Evolutionary conservation across 1,140 invertebrate species (phyloP).

Genomic region (Pachyrhynchus sulphureomaculatus): DNA sequence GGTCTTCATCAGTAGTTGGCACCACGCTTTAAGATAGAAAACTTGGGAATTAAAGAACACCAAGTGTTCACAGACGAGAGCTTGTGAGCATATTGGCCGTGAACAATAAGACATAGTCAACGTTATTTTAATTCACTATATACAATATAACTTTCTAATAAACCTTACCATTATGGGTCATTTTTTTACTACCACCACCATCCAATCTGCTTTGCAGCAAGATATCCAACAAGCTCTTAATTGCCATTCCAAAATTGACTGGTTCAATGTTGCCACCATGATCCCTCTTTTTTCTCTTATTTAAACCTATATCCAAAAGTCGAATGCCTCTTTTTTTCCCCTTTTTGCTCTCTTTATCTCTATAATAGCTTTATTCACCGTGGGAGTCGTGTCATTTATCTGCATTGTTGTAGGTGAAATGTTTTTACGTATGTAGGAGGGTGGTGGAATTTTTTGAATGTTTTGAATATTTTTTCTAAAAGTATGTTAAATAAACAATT

Average conservation of each 20-base stretch:
- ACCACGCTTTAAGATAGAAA: no score
- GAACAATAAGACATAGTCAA: no score
- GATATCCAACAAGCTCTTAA: constrained; percentile 32
- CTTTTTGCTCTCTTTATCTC: constrained; percentile 9
- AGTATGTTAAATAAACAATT: no score
- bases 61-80: no score
- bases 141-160: neutral
- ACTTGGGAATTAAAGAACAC: no score
- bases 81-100: no score
- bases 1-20: no score
- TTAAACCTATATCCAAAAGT: no score
- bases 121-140: neutral
- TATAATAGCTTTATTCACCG: neutral
- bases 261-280: neutral
- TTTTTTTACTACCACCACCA: neutral
- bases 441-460: no score
- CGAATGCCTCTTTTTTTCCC: neutral
- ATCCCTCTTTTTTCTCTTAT: constrained; percentile 9
- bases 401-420: neutral
- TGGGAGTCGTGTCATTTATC: neutral
- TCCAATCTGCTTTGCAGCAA: constrained; percentile 13
- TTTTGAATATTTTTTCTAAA: no score
- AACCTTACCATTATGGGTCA: neutral
- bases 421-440: no score
- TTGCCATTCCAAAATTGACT: constrained; percentile 6